These are phyloP conservation scores for Melanerpes formicivorus DNA, from an alignment of 2,113 vertebrate genomes.

Conservation along the genomic window DNA sequence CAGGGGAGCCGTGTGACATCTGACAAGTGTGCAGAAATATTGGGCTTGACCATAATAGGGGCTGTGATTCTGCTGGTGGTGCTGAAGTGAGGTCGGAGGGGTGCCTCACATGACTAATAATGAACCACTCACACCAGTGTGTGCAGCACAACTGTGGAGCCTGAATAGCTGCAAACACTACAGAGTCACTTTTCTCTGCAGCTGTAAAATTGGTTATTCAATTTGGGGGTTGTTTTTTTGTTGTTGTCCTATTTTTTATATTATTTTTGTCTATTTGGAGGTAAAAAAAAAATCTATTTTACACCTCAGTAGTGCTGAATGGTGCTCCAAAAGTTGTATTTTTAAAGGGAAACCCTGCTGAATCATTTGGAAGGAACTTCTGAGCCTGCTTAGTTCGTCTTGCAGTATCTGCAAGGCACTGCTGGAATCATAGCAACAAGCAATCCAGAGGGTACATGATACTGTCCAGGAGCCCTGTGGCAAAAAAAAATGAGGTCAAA, in stretches of 20 bases:
- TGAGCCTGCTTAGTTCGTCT: neutral
- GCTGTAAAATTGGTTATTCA: neutral
- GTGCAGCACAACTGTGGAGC: neutral
- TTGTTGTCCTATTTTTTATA: neutral
- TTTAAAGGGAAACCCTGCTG: neutral
- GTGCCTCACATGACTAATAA: neutral
- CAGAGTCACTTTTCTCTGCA: neutral
- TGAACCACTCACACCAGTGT: neutral
- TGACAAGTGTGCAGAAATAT: constrained; percentile 40
- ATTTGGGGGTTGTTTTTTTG: neutral
- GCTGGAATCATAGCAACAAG: constrained; percentile 27
- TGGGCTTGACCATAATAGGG: neutral
- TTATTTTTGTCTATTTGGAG: neutral
- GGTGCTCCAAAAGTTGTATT: neutral
- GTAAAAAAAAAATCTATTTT: neutral
- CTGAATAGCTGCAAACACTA: neutral
- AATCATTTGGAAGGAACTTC: neutral
- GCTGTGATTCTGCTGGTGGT: neutral
- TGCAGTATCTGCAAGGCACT: neutral
- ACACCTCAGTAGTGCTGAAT: neutral
- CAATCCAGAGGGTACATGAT: neutral
- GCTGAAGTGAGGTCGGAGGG: neutral
- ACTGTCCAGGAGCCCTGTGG: neutral
- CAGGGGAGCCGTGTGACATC: constrained; percentile 5
- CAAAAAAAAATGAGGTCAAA: neutral